Percentiles rank a stretch among this genome's conserved stretches.
Evolutionary conservation across 1,140 invertebrate genomes (phyloP).

Genomic region (Tigriopus japonicus): DNA sequence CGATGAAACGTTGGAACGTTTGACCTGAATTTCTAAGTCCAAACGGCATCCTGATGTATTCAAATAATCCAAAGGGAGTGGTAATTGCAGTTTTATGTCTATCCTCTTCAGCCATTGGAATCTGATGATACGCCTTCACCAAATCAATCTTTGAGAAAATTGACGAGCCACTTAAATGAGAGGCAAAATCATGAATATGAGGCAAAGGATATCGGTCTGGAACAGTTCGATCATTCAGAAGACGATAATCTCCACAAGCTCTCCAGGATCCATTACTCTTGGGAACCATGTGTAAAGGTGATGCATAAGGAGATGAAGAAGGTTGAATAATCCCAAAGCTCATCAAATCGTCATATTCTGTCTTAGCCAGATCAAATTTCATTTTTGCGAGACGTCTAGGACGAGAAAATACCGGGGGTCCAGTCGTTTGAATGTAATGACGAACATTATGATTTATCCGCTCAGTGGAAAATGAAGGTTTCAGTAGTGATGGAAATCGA

Average conservation of each 20-base stretch:
- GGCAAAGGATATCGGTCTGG: conserved; percentile 26
- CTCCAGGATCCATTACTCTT: conserved; percentile 22
- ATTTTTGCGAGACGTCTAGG: too few species aligned
- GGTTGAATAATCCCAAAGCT: conserved; percentile 16
- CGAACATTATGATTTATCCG: too few species aligned
- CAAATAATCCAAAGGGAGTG: conserved; percentile 25
- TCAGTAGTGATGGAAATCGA: too few species aligned
- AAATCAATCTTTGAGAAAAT: conserved; percentile 18
- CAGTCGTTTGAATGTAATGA: too few species aligned
- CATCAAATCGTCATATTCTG: conserved; percentile 20
- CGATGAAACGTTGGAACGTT: conserved; percentile 25
- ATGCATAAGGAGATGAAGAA: conserved; percentile 18
- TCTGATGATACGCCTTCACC: conserved; percentile 19
- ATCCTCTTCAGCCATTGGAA: conserved; percentile 17
- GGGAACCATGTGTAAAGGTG: conserved; percentile 19
- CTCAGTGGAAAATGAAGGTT: too few species aligned
- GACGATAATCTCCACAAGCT: conserved; percentile 28
- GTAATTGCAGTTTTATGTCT: conserved; percentile 22
- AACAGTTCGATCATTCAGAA: too few species aligned
- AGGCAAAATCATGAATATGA: conserved; percentile 18
- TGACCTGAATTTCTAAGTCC: conserved; percentile 28
- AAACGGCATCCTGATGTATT: conserved; percentile 25
- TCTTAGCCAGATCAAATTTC: conserved; percentile 17
- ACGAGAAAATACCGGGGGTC: too few species aligned
- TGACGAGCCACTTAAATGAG: conserved; percentile 8